Base-by-base conservation (phyloP, 2,113 vertebrate genomes). In the Turnix velox region DNA sequence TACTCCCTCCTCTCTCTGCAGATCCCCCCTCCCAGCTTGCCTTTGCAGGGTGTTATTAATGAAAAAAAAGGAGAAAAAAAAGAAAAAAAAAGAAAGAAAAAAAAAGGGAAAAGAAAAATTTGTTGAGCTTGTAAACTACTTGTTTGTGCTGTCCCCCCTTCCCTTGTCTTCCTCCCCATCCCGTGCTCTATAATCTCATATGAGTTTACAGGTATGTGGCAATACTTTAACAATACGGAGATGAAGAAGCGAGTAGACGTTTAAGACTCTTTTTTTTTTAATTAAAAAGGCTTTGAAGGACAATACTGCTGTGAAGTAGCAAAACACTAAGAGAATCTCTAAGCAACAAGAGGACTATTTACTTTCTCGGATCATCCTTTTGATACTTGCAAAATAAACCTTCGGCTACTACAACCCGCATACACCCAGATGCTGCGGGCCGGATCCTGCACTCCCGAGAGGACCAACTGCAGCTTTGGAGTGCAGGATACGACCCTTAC, bases 141-240 rank as follows among this genome's bases (percentile, higher is more conserved):
- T 95, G 94, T 97, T 96, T 96, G 98, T 98, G 97, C 97, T 97
- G 94, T 90, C 89, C 20, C 7, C 46, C 65, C 62, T n/a, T n/a
- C n/a, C 40, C 39, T 80, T 55, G 9, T 68, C 65, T 54, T n/a
- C 48, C 40, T 84, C 45, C 62, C 83, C 67, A 49, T 30, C 45
- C 39, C 85, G 92, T 87, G 63, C 84, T 90, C 92, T 95, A 94
- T 86, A 93, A 79, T 95, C 77, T 92, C 95, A 91, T 94, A 88
- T 88, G 83, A 97, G 98, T 97, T 97, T 98, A 97, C 96, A 97
- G 96, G 97, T 97, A 97, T 97, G 96, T 98, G 97, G 97, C 97
- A 98, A 97, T 98, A 98, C 98, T 97, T 96, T 91, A 95, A 96
- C 88, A 89, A 91, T 85, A 91, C 92, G 89, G 92, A 97, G 93